phyloP scores from a whole-genome alignment of 37 sponge, comb jelly and placozoan genomes.

The Tethya wilhelma region DNA sequence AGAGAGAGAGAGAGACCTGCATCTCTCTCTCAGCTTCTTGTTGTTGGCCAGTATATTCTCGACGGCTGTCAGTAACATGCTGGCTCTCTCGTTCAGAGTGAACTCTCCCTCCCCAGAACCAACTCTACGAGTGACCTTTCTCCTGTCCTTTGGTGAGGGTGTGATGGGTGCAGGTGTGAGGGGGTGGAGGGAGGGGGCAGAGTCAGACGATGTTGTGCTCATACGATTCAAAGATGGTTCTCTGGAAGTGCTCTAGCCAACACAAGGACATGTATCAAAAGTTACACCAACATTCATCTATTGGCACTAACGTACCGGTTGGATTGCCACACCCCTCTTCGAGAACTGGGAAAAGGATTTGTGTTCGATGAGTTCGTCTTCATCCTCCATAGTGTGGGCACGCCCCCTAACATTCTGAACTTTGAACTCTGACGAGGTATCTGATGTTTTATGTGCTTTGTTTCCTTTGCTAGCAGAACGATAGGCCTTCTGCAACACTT shows the following conservation, averaged over 20 bases:
- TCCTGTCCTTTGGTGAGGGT: neutral
- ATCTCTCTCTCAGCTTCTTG: neutral
- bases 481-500: slow-evolving; percentile 28
- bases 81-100: slow-evolving; percentile 16
- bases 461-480: slow-evolving; percentile 3
- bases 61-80: slow-evolving; percentile 20
- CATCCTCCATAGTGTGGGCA: slow-evolving; percentile 32
- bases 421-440: neutral
- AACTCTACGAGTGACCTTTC: neutral
- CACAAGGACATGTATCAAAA: too few relatives aligned
- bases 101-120: slow-evolving; percentile 19
- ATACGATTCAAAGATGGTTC: too few relatives aligned
- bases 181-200: neutral
- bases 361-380: slow-evolving; percentile 40
- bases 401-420: neutral
- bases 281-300: too few relatives aligned
- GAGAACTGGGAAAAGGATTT: slow-evolving; percentile 7
- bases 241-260: too few relatives aligned
- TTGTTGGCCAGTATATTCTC: slow-evolving; percentile 41
- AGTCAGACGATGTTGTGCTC: too few relatives aligned
- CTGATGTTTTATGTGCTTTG: neutral
- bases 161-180: neutral
- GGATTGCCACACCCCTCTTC: too few relatives aligned
- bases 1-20: slow-evolving; percentile 9
- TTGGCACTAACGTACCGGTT: too few relatives aligned